Evolutionary conservation across 2,113 vertebrate genomes (phyloP).

Genomic region (Mirounga angustirostris): DNA sequence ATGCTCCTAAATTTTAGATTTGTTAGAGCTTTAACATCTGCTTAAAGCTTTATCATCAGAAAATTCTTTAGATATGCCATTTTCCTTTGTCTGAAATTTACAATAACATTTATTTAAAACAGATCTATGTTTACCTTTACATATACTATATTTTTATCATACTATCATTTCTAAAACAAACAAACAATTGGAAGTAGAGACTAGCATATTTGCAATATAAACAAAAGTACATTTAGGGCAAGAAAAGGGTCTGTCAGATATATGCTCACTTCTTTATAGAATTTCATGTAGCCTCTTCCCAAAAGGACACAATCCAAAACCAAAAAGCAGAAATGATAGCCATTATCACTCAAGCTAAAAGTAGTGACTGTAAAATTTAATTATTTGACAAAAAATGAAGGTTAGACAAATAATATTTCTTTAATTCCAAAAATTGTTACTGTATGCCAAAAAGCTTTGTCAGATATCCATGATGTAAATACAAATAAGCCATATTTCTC

Average conservation of each 20-base stretch:
- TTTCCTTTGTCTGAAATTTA: slow-evolving; percentile 1
- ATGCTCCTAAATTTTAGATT: not conserved
- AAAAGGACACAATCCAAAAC: not conserved
- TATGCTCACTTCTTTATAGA: not conserved
- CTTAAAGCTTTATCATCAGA: slow-evolving; percentile 7
- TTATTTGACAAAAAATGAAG: not conserved
- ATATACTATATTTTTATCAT: not conserved
- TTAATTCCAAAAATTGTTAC: not conserved
- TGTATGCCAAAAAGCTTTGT: not conserved
- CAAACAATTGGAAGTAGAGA: not conserved
- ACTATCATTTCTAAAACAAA: not conserved
- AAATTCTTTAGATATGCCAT: not conserved
- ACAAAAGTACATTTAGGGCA: not conserved
- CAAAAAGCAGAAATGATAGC: not conserved
- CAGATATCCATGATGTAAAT: not conserved
- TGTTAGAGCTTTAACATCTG: not conserved
- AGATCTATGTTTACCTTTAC: not conserved
- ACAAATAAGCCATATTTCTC: not conserved
- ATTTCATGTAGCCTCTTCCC: not conserved
- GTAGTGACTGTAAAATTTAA: not conserved
- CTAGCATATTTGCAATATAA: not conserved
- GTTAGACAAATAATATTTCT: not conserved
- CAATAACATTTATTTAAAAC: not conserved
- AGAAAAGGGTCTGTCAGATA: not conserved
- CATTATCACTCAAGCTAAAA: not conserved